Base-by-base conservation (phyloP, 2,888 invertebrate species). In the Lottia scabra region DNA sequence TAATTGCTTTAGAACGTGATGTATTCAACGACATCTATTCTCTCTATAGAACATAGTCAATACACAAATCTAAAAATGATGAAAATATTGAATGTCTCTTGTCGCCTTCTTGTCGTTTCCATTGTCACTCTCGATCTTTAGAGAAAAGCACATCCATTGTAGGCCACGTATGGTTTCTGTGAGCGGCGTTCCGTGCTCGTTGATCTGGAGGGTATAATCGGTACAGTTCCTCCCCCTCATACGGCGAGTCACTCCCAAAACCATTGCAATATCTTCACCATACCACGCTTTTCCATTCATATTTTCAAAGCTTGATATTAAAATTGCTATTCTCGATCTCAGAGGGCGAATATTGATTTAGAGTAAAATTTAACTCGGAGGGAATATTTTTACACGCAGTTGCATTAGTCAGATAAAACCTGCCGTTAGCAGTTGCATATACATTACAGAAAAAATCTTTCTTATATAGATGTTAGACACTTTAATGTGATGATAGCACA, bases 191-290 rank as follows among this genome's bases (percentile, higher is more conserved):
- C 38, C 38, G 38, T 38, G 38, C 38, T 13, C 19, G 56, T 56
- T 56, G 19, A 23, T 19, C 23, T 19, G 19, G 10, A 19, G 56
- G 23, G 56, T 23, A 10, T 56, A 19, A 23, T 56, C 19, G 13
- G 56, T 56, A 23, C 56, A 56, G 23, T 56, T 56, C 56, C 56
- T 56, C 56, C 56, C 56, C 56, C 56, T 23, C 56, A 23, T 56
- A 23, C 56, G 10, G 10, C 19, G 19, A 19, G 23, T 23, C 56
- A 56, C 56, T 23, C 56, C 56, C 56, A 19, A 56, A 19, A 56
- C 19, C 56, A 19, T 13, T 8, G 10, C 38, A 56, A 56, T 56
- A 19, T 56, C 56, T 23, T 56, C 56, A 56, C 10, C 56, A 56
- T 23, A 38, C 38, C 38, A 8, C 38, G 10, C 10, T 38, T 38